Conservation (phyloP, 1,140 invertebrate species). For the Aphidius gifuensis region DNA sequence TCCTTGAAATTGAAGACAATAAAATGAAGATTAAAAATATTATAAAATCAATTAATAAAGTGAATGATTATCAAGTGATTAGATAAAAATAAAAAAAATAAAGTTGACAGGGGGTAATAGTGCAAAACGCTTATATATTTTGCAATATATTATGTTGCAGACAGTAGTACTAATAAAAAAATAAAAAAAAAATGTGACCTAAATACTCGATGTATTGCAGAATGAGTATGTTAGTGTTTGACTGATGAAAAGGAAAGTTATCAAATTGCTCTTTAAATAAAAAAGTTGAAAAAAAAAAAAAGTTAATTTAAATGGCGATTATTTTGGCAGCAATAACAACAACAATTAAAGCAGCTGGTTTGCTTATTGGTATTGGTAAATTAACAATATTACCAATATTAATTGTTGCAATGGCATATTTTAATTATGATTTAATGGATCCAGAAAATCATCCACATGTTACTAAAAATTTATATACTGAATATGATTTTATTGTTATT, state of each 20-base stretch:
- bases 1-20: too few relatives aligned
- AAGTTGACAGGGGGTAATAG: too few relatives aligned
- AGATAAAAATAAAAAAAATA: too few relatives aligned
- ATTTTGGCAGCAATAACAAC: slow-evolving; percentile 54
- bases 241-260: too few relatives aligned
- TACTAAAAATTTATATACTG: slow-evolving; percentile 60
- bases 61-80: too few relatives aligned
- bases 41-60: too few relatives aligned
- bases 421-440: slow-evolving; percentile 81
- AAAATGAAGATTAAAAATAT: too few relatives aligned
- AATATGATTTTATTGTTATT: slow-evolving; percentile 79
- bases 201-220: neutral
- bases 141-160: too few relatives aligned
- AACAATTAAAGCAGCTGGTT: slow-evolving; percentile 67
- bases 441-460: slow-evolving; percentile 76
- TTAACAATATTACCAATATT: slow-evolving; percentile 74
- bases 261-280: neutral
- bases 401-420: slow-evolving; percentile 75
- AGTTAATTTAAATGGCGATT: slow-evolving; percentile 30
- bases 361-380: slow-evolving; percentile 67
- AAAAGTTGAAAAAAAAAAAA: slow-evolving; percentile 3
- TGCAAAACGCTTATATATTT: too few relatives aligned
- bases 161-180: too few relatives aligned
- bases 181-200: neutral
- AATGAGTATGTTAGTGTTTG: neutral